Conservation (phyloP, 2,797 vertebrate species). For the Arremon brunneinucha region DNA sequence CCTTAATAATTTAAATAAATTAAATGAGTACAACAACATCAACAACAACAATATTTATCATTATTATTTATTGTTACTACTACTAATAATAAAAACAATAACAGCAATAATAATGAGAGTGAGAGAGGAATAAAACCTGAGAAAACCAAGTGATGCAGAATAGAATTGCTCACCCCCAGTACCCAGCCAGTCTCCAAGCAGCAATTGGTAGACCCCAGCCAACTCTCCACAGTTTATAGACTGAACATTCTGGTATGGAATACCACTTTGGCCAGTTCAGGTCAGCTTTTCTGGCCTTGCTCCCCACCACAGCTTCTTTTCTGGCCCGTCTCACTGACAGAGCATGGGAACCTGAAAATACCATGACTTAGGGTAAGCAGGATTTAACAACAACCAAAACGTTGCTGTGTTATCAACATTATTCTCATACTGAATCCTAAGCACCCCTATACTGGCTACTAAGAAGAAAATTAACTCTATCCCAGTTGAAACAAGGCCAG, state of each 20-base stretch:
- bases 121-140: not conserved
- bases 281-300: not conserved
- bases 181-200: not conserved
- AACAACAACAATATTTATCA: not conserved
- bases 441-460: not conserved
- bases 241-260: not conserved
- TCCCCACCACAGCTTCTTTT: not conserved
- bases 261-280: not conserved
- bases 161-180: not conserved
- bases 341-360: not conserved
- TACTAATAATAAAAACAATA: fast-evolving
- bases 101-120: not conserved
- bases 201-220: fast-evolving
- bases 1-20: not conserved
- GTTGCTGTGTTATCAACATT: fast-evolving
- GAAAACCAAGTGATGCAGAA: not conserved
- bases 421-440: not conserved
- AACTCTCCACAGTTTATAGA: not conserved
- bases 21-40: not conserved
- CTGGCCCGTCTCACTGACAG: not conserved
- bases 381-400: not conserved
- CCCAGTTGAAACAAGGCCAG: not conserved
- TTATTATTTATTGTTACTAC: not conserved
- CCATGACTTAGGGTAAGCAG: not conserved
- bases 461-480: not conserved